Percentiles rank a stretch among this genome's conserved stretches.
These are phyloP conservation scores for Orcinus orca DNA, from an alignment of 2,113 vertebrate genomes.

Conservation along the genomic window DNA sequence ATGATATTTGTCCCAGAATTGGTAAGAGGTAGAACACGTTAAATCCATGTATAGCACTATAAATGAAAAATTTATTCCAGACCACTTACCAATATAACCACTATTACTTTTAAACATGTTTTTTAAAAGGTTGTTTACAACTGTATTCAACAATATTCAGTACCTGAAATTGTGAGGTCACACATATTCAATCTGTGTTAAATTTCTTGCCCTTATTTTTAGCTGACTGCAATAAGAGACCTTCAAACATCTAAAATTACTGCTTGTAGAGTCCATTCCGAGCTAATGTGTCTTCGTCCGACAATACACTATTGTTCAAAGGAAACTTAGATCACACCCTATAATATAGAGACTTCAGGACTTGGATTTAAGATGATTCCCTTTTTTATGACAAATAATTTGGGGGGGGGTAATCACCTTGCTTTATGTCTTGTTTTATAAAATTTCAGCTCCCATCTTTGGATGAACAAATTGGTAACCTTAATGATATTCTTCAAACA, in stretches of 20 bases:
- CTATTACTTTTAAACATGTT: background rate
- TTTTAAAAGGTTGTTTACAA: background rate
- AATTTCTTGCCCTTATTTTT: background rate
- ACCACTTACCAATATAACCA: background rate
- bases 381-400: background rate
- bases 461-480: slow-evolving; percentile 82
- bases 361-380: background rate
- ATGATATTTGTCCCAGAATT: background rate
- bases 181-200: background rate
- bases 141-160: background rate
- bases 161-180: background rate
- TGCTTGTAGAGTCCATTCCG: background rate
- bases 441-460: slow-evolving; percentile 87
- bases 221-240: background rate
- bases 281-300: background rate
- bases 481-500: slow-evolving; percentile 87
- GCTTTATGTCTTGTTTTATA: background rate
- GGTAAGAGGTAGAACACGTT: background rate
- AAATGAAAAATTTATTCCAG: background rate
- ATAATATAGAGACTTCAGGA: background rate
- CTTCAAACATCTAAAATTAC: background rate
- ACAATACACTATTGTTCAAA: background rate
- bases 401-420: background rate
- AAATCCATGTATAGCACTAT: background rate
- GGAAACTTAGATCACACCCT: background rate